Evolutionary conservation across 2,888 invertebrate species (phyloP).

Genomic region (Nebria salina): DNA sequence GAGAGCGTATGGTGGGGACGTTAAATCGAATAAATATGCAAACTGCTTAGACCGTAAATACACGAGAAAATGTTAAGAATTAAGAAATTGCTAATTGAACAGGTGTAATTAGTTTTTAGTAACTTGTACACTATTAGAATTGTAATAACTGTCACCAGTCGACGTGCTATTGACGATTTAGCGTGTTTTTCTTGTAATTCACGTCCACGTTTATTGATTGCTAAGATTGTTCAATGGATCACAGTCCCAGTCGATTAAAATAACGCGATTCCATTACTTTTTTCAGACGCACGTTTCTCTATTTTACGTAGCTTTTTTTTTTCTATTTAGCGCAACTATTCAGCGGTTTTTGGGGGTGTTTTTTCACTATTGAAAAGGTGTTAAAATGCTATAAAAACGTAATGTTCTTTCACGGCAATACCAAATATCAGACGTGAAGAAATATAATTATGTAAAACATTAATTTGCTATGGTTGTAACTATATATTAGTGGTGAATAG

Average conservation of each 20-base stretch:
- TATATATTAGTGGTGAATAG: neutral
- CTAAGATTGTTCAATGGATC: neutral
- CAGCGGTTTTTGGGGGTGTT: too few relatives aligned
- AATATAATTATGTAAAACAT: neutral
- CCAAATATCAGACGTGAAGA: neutral
- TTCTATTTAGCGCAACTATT: too few relatives aligned
- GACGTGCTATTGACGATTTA: constrained; percentile 6
- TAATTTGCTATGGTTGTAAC: neutral
- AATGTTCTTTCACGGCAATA: neutral
- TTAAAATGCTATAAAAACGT: neutral
- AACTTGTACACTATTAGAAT: constrained; percentile 45
- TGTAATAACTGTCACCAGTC: constrained; percentile 38
- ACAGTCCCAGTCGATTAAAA: neutral
- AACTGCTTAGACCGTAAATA: constrained; percentile 48
- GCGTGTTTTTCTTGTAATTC: neutral
- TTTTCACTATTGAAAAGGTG: neutral
- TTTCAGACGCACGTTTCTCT: neutral
- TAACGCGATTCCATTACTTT: neutral
- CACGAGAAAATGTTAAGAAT: constrained; percentile 50
- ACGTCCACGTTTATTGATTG: neutral
- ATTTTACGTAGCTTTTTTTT: too few relatives aligned
- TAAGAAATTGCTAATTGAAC: constrained; percentile 52
- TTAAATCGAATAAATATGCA: constrained; percentile 37
- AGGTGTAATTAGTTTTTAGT: constrained; percentile 51
- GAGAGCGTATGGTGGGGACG: neutral